These are phyloP conservation scores for Hycleus phaleratus DNA, from an alignment of 1,140 invertebrate genomes.

Conservation along the genomic window DNA sequence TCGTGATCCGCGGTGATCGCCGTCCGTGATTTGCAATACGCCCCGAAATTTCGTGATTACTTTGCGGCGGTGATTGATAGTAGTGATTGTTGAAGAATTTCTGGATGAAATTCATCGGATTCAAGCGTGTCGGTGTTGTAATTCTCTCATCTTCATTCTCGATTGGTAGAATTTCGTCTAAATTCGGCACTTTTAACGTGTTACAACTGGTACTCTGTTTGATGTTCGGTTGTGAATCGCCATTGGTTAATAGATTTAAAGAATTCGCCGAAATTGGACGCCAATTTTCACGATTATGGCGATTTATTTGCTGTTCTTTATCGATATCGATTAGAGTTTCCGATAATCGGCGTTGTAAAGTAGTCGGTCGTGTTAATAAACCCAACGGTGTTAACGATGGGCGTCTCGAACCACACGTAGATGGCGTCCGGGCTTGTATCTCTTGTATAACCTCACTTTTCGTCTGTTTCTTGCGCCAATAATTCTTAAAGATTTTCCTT, in stretches of 20 bases:
- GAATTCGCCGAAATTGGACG: constrained; percentile 33
- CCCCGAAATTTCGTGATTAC: constrained; percentile 23
- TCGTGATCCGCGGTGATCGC: constrained; percentile 58
- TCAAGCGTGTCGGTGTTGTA: constrained; percentile 41
- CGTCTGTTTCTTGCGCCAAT: constrained; percentile 71
- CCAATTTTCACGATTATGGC: constrained; percentile 43
- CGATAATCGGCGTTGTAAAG: constrained; percentile 54
- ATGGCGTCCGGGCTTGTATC: constrained; percentile 69
- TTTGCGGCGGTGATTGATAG: constrained; percentile 11
- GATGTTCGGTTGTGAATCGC: constrained; percentile 17
- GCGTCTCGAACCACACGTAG: constrained; percentile 62
- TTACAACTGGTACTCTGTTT: constrained; percentile 27
- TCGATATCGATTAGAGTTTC: constrained; percentile 52
- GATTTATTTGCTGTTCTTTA: constrained; percentile 31
- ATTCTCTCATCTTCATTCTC: constrained; percentile 26
- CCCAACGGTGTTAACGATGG: constrained; percentile 60
- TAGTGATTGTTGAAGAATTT: constrained; percentile 43
- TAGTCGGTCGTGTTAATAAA: constrained; percentile 50
- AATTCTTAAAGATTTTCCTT: constrained; percentile 65
- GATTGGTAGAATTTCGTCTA: constrained; percentile 28
- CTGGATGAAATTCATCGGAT: constrained; percentile 46
- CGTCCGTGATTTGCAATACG: constrained; percentile 39
- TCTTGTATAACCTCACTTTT: constrained; percentile 71
- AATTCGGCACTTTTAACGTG: constrained; percentile 45
- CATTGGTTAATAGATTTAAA: constrained; percentile 26